Conservation (phyloP, 2,888 invertebrate species). For the Hydroisotoma schaefferi region DNA sequence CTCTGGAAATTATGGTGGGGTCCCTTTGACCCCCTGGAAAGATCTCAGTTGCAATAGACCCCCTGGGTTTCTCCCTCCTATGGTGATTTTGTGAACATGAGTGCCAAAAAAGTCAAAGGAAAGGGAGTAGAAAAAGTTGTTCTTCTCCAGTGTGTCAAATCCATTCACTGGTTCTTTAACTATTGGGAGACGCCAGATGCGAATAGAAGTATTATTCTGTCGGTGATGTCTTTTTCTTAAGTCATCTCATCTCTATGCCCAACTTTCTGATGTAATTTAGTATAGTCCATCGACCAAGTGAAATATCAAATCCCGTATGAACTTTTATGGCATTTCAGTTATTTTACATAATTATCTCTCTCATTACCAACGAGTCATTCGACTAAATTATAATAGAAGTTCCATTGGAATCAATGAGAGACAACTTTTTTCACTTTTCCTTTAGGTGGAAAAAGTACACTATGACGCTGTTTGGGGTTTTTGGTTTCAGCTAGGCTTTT, state of each 20-base stretch:
- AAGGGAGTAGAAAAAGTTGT: slow-evolving; percentile 40
- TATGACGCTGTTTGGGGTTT: background rate
- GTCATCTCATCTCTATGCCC: slow-evolving; percentile 15
- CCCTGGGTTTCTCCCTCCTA: slow-evolving; percentile 44
- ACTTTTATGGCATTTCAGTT: background rate
- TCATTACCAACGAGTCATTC: background rate
- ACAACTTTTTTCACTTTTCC: background rate
- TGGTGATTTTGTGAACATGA: slow-evolving; percentile 48
- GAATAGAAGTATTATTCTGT: slow-evolving; percentile 4
- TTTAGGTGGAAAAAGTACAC: background rate
- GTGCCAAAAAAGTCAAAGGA: slow-evolving; percentile 48
- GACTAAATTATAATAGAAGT: no score
- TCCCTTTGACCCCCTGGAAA: slow-evolving; percentile 47
- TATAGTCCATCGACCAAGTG: no score
- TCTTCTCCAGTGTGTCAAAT: slow-evolving; percentile 39
- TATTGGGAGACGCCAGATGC: slow-evolving; percentile 41
- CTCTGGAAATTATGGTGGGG: slow-evolving; percentile 47
- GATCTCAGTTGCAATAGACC: slow-evolving; percentile 47
- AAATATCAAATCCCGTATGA: no score
- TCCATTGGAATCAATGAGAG: no score
- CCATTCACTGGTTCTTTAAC: background rate
- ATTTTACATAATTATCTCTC: background rate
- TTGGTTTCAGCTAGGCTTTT: background rate
- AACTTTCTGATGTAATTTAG: no score
- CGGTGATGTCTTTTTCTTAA: slow-evolving; percentile 27